Percentiles rank a stretch among this genome's conserved stretches.
phyloP scores from a whole-genome alignment of 2,888 invertebrate species.

The Andrena bucephala region DNA sequence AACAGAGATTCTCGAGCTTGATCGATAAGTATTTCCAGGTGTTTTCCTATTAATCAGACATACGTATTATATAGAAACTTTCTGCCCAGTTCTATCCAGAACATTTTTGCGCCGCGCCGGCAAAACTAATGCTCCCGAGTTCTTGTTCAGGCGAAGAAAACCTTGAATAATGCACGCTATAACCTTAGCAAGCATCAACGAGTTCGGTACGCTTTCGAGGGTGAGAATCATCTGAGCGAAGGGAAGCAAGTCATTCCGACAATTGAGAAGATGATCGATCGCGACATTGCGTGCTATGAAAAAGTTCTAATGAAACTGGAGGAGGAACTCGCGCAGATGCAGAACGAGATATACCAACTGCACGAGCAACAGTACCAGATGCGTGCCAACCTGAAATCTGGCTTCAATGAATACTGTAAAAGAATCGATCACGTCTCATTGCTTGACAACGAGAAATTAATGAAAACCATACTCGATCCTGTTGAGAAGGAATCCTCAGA shows the following conservation, averaged over 20 bases:
- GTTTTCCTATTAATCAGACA: not conserved
- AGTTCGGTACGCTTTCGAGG: conserved; percentile 18
- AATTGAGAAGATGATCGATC: conserved; percentile 14
- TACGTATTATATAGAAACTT: not conserved
- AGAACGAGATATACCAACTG: conserved; percentile 22
- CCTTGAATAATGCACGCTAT: conserved; percentile 27
- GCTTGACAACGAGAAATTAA: conserved; percentile 16
- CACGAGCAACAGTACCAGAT: not conserved
- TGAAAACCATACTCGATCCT: conserved; percentile 19
- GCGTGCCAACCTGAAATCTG: conserved; percentile 19
- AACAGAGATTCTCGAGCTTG: conserved; percentile 14
- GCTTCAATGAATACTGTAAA: conserved; percentile 44
- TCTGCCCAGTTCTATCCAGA: not conserved
- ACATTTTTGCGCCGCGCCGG: not conserved
- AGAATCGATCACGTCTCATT: not conserved
- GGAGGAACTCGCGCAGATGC: conserved; percentile 20
- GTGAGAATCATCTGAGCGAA: not conserved
- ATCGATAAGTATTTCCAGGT: conserved; percentile 49
- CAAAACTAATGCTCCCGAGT: not conserved
- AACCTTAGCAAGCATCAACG: conserved; percentile 34
- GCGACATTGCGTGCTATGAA: conserved; percentile 37
- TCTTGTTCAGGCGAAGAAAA: conserved; percentile 35
- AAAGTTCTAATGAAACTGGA: conserved; percentile 27
- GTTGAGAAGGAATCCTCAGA: conserved; percentile 3
- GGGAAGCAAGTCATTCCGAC: not conserved